Evolutionary conservation across 1,140 invertebrate genomes (phyloP), one percentile per base, ranked within the genome.

Genomic region (Condylostylus longicornis): DNA sequence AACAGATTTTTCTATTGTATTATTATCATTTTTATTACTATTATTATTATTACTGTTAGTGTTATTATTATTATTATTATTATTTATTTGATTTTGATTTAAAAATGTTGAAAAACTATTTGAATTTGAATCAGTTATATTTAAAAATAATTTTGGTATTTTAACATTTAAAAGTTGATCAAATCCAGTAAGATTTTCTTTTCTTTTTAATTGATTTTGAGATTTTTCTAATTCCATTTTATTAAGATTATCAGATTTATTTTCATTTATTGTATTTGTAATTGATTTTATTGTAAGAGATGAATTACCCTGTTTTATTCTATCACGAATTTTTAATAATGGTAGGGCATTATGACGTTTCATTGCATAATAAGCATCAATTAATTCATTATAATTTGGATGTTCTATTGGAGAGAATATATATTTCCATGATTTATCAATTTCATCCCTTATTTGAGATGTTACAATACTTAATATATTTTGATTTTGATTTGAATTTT

Each of bases 381-480:
- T 34, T 23, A 70, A 37, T 2, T 65, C 51, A 0, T 47, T 45
- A 42, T 70, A 70, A 30, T 69, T 61, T 12, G 60, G 42, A 43
- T 68, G 57, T 0, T 58, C 53, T 19, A 48, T 43, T 9, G 63
- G 42, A 0, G 63, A 57, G 42, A 70, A 70, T 34, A 70, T 65
- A 25, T 50, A 43, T 27, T 56, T 58, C 40, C 58, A 68, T 45
- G 69, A 66, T 41, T 63, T 44, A 13, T 64, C 63, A 13, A 70
- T 65, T 45, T 67, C 58, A 18, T 59, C 47, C 6, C 67, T 59
- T 21, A 67, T 18, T 3, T 58, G 44, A 1, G 38, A 35, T 0
- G 64, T 41, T 43, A 67, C 52, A 27, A 43, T 55, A 2, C n/a
- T n/a, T n/a, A n/a, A n/a, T n/a, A n/a, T n/a, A n/a, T n/a, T n/a